phyloP scores from a whole-genome alignment of 2,888 invertebrate genomes.

The Leucania comma region DNA sequence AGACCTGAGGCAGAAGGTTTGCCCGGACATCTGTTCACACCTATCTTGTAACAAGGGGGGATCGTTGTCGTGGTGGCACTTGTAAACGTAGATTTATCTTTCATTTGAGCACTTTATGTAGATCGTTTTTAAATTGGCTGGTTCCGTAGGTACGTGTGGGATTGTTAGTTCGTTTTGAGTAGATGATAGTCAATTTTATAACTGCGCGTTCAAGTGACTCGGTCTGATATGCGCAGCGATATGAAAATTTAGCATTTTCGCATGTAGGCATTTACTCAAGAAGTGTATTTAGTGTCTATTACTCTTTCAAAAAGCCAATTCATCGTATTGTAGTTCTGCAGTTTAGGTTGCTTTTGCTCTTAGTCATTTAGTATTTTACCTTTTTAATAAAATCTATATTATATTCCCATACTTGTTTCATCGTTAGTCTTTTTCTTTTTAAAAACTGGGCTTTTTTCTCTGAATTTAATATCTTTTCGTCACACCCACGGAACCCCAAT shows the following conservation, averaged over 20 bases:
- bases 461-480: neutral
- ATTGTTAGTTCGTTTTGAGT: constrained; percentile 31
- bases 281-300: neutral
- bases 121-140: constrained; percentile 58
- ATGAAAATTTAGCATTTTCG: neutral
- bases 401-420: neutral
- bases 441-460: neutral
- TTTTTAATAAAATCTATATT: neutral
- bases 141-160: constrained; percentile 58
- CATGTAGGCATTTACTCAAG: neutral
- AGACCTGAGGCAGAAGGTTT: constrained; percentile 89
- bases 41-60: constrained; percentile 64
- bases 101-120: constrained; percentile 63
- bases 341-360: neutral
- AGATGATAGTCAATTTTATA: constrained; percentile 33
- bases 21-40: constrained; percentile 68
- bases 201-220: constrained; percentile 21
- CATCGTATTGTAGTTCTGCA: neutral
- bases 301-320: neutral
- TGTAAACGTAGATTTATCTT: constrained; percentile 54
- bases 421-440: neutral
- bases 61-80: constrained; percentile 75
- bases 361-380: neutral
- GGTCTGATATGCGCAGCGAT: neutral
- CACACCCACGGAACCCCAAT: constrained; percentile 65